A percentile compares a stretch with the other conserved stretches of the same genome.
Evolutionary conservation across 2,888 invertebrate species (phyloP).

Genomic region (Petrolisthes manimaculis): DNA sequence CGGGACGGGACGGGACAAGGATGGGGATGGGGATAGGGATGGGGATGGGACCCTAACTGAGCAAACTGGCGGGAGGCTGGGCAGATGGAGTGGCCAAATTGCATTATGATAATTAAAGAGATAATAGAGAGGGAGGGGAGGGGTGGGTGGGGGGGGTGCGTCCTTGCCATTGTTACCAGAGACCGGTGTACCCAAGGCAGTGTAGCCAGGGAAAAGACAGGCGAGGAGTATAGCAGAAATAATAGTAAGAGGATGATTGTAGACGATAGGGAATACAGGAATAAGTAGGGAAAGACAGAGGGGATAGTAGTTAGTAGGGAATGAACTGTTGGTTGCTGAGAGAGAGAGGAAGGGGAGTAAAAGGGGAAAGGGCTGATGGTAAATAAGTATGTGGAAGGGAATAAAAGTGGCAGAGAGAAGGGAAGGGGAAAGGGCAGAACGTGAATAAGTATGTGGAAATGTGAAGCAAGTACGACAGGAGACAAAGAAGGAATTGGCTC

Average conservation of each 20-base stretch:
- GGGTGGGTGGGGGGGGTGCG: conserved; percentile 1
- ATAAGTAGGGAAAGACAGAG: neutral
- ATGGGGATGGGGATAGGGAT: neutral
- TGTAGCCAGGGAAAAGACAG: neutral
- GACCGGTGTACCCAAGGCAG: too few species aligned
- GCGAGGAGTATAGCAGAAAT: neutral
- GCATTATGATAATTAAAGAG: conserved; percentile 50
- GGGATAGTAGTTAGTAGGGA: neutral
- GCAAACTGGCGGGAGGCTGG: neutral
- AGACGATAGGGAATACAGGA: neutral
- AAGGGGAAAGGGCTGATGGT: too few species aligned
- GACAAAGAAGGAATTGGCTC: neutral
- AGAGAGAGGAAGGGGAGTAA: too few species aligned
- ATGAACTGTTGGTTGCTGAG: neutral
- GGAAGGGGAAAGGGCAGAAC: neutral
- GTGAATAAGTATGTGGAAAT: neutral
- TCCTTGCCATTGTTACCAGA: too few species aligned
- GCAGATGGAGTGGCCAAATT: conserved; percentile 37
- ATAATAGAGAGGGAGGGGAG: conserved; percentile 11
- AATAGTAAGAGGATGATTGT: neutral
- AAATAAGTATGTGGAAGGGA: too few species aligned
- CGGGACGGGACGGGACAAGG: neutral
- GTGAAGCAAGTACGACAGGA: neutral
- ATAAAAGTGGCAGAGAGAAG: neutral
- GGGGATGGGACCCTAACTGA: neutral